phyloP scores from a whole-genome alignment of 2,888 invertebrate species.

The Catocala sponsa region DNA sequence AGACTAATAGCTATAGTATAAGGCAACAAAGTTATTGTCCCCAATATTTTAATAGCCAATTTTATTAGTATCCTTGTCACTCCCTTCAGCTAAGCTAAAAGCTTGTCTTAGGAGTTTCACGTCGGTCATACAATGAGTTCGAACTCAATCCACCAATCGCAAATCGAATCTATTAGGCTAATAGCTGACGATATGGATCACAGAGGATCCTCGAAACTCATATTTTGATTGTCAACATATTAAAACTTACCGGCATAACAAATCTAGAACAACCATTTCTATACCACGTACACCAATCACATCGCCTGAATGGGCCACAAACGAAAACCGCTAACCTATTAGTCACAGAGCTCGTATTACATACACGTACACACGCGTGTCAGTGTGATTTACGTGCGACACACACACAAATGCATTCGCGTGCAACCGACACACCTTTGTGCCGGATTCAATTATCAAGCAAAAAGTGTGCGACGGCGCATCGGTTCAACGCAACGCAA shows the following conservation, averaged over 20 bases:
- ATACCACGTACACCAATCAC: not conserved
- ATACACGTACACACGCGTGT: not conserved
- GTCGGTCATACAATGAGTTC: too few relatives aligned
- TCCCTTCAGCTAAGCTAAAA: too few relatives aligned
- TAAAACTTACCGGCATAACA: not conserved
- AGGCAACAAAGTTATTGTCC: too few relatives aligned
- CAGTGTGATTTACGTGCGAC: not conserved
- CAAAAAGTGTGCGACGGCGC: conserved; percentile 26
- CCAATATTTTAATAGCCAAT: too few relatives aligned
- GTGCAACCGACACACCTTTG: conserved; percentile 38
- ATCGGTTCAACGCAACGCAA: not conserved
- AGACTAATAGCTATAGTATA: too few relatives aligned
- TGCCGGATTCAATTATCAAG: conserved; percentile 43
- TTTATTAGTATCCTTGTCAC: too few relatives aligned
- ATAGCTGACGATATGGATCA: too few relatives aligned
- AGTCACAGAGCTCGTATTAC: conserved; percentile 5
- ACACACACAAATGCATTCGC: conserved; percentile 13
- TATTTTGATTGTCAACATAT: not conserved
- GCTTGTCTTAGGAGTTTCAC: too few relatives aligned
- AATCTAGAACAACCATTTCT: not conserved
- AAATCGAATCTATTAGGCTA: too few relatives aligned
- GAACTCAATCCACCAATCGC: too few relatives aligned
- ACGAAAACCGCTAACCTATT: conserved; percentile 1
- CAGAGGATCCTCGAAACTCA: too few relatives aligned
- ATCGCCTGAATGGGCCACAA: not conserved